These are phyloP conservation scores for Sarcophaga bullata DNA, from an alignment of 1,140 invertebrate species.

Conservation along the genomic window DNA sequence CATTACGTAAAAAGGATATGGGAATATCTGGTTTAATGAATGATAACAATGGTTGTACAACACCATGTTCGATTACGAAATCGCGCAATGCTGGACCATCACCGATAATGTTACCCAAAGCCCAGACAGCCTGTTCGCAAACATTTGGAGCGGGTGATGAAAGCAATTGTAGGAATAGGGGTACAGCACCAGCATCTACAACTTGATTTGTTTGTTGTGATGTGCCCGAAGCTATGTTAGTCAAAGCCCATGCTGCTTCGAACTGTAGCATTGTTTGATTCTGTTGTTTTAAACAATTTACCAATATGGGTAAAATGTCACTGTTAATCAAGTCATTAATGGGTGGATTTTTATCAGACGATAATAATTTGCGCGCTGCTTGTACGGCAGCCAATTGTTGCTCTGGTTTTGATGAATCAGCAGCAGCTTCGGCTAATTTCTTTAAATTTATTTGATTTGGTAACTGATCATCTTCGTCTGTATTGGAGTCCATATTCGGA, in stretches of 20 bases:
- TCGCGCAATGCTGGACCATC: conserved; percentile 91
- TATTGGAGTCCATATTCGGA: conserved; percentile 81
- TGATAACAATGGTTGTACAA: conserved; percentile 86
- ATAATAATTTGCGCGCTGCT: conserved; percentile 91
- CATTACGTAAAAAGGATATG: conserved; percentile 91
- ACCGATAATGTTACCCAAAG: conserved; percentile 94
- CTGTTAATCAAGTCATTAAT: conserved; percentile 95
- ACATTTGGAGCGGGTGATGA: conserved; percentile 95
- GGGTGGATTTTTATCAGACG: conserved; percentile 98
- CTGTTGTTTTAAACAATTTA: conserved; percentile 86
- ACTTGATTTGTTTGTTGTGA: conserved; percentile 94
- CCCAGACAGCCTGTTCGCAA: conserved; percentile 99
- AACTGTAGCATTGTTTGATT: conserved; percentile 95
- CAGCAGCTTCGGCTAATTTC: conserved; percentile 79
- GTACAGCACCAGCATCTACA: conserved; percentile 93
- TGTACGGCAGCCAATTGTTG: conserved; percentile 85
- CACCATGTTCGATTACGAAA: conserved; percentile 90
- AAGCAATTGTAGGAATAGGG: conserved; percentile 91
- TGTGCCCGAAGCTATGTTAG: conserved; percentile 98
- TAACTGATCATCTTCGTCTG: conserved; percentile 80
- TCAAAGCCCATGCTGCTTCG: conserved; percentile 98
- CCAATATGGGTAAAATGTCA: conserved; percentile 93
- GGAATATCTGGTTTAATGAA: conserved; percentile 95
- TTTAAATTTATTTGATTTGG: conserved; percentile 63
- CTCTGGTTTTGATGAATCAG: conserved; percentile 74